phyloP scores from a whole-genome alignment of 1,140 invertebrate species.

The Sogatella furcifera region DNA sequence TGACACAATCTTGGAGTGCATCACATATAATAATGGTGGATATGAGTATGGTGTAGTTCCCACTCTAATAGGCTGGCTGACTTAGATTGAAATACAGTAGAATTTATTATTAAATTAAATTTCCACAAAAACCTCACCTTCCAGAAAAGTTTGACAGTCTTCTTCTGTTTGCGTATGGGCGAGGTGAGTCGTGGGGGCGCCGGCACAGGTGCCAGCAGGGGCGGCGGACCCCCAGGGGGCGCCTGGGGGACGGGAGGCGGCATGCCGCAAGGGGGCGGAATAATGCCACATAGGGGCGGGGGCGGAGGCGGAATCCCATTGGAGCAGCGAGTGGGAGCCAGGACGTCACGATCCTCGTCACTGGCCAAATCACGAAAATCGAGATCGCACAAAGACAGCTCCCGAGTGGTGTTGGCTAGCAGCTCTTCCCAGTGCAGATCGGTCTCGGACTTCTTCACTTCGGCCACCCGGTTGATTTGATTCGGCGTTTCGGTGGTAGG shows the following conservation, averaged over 20 bases:
- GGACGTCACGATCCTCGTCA: constrained; percentile 60
- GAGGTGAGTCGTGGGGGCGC: constrained; percentile 32
- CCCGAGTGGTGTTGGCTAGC: constrained; percentile 64
- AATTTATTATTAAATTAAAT: too few relatives aligned
- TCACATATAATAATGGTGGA: too few relatives aligned
- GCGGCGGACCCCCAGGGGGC: constrained; percentile 31
- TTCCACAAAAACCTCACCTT: constrained; percentile 29
- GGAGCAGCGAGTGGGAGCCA: constrained; percentile 45
- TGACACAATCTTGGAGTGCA: too few relatives aligned
- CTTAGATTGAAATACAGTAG: too few relatives aligned
- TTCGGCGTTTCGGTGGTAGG: constrained; percentile 47
- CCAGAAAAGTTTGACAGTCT: constrained; percentile 99
- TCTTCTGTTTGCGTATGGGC: constrained; percentile 76
- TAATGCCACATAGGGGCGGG: constrained; percentile 36
- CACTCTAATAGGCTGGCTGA: too few relatives aligned
- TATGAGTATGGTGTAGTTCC: too few relatives aligned
- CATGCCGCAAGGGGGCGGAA: too few relatives aligned
- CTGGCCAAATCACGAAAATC: constrained; percentile 90
- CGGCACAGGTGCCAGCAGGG: constrained; percentile 28
- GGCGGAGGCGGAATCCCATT: constrained; percentile 60
- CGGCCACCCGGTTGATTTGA: constrained; percentile 38
- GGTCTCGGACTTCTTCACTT: constrained; percentile 81
- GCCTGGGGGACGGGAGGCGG: constrained; percentile 30
- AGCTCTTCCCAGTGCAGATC: constrained; percentile 93
- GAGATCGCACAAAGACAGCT: constrained; percentile 84